Evolutionary conservation across 2,113 vertebrate species (phyloP).

Genomic region (Proterorhinus semilunaris): DNA sequence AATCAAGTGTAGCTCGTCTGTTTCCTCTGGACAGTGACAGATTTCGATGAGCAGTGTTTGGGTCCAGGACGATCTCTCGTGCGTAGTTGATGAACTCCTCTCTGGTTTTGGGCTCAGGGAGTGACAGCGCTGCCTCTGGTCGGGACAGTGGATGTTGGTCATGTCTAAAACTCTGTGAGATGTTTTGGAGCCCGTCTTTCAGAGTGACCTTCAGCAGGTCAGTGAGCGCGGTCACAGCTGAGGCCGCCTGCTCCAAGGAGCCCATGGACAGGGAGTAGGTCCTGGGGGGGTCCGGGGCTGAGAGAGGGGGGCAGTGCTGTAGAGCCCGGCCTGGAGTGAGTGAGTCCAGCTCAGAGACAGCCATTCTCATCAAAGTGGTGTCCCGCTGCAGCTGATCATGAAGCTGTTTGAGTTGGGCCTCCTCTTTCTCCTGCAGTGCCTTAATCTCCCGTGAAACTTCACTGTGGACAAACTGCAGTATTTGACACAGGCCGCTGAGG

Average conservation of each 20-base stretch:
- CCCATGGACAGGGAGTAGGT: neutral
- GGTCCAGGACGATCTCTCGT: neutral
- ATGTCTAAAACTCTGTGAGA: neutral
- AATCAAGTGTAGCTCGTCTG: neutral
- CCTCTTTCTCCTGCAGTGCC: neutral
- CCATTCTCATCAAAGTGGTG: neutral
- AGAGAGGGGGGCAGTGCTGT: neutral
- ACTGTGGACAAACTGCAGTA: neutral
- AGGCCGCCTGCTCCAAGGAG: neutral
- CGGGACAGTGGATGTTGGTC: neutral
- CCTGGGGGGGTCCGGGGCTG: neutral
- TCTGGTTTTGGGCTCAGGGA: slow-evolving; percentile 5
- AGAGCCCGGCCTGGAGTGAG: neutral
- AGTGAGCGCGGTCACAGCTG: neutral
- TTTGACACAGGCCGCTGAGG: neutral
- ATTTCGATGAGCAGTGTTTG: neutral
- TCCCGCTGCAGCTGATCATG: neutral
- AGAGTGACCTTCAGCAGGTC: neutral
- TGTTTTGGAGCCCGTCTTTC: neutral
- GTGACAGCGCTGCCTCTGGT: neutral
- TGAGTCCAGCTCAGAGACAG: neutral
- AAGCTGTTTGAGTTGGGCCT: neutral
- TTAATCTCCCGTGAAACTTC: neutral
- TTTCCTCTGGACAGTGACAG: neutral
- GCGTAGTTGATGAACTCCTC: neutral